Base-by-base conservation (phyloP, 2,797 vertebrate species). In the Taenioides sp. region DNA sequence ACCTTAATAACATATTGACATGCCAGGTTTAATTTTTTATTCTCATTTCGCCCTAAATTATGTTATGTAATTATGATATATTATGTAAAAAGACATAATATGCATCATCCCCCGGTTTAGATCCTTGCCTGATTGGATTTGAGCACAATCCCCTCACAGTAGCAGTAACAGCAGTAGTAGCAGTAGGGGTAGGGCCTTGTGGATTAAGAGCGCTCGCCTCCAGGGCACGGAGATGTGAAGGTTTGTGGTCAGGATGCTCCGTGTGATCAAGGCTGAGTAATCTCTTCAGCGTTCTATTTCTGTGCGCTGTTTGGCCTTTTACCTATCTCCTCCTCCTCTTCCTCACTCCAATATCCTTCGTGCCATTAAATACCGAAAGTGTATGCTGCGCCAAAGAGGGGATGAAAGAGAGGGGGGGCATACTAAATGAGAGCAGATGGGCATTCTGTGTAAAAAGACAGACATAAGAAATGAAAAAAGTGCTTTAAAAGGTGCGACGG, bases 211-310 rank as follows among this genome's bases (percentile, higher is more conserved):
- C 84, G 83, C 86, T 84, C 84, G 88, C 84, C 90, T 90, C 77
- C 61, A 87, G 89, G 87, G 81, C 9, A 75, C 74, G 74, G 76
- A 78, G 79, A 86, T 78, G 86, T 79, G 83, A 88, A 87, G 85
- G 89, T 81, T 88, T 80, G 77, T 88, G 83, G 89, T 90, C 89
- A 90, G 89, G 83, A 86, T 81, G 84, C 82, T 87, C 69, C 76
- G 69, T 62, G 78, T 74, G 87, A 78, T 91, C 90, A 91, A 84
- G 83, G 88, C 89, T 92, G 88, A 89, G 80, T 93, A 90, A 92
- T 92, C 89, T 80, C 86, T 86, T 89, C 83, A 82, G 81, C 84
- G 87, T 85, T 88, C 90, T 88, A 86, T 92, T 87, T 87, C 87
- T 80, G 89, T 82, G 79, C 7, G 54, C 54, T 79, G 73, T 89